A percentile compares a stretch with the other conserved stretches of the same genome.
phyloP scores from a whole-genome alignment of 2,113 vertebrate genomes.

The Petromus typicus region DNA sequence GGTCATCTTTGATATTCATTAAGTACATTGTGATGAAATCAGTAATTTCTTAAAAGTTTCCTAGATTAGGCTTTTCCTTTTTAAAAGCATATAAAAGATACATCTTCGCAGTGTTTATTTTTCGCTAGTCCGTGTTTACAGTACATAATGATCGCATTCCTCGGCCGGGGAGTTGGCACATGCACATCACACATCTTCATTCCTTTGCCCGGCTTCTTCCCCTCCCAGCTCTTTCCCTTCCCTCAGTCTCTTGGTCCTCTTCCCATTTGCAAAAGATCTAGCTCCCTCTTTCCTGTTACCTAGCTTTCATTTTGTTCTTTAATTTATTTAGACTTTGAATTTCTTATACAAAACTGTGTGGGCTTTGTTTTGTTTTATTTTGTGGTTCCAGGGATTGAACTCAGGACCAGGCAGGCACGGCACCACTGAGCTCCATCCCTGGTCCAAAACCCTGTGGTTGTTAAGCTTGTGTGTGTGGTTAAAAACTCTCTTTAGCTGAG shows the following conservation, averaged over 20 bases:
- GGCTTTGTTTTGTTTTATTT: background rate
- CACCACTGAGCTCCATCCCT: no score
- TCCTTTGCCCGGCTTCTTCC: background rate
- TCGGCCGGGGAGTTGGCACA: background rate
- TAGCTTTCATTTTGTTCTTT: background rate
- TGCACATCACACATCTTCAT: background rate
- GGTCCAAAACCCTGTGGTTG: background rate
- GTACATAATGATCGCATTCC: no score
- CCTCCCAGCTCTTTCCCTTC: background rate
- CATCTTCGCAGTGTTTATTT: background rate
- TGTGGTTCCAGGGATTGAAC: no score
- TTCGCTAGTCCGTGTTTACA: no score
- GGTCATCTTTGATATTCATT: conserved; percentile 42
- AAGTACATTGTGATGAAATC: background rate
- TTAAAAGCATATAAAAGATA: background rate
- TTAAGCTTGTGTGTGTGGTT: background rate
- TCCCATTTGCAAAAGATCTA: background rate
- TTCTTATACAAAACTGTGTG: no score
- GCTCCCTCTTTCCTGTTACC: background rate
- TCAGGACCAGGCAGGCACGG: no score
- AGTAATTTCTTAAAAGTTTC: conserved; percentile 20
- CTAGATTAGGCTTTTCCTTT: background rate
- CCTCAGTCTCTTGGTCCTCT: background rate
- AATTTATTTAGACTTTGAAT: background rate
- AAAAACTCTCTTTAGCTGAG: background rate